Percentiles rank a stretch among this genome's conserved stretches.
phyloP scores from a whole-genome alignment of 2,888 invertebrate genomes.

The Drosophila merina region DNA sequence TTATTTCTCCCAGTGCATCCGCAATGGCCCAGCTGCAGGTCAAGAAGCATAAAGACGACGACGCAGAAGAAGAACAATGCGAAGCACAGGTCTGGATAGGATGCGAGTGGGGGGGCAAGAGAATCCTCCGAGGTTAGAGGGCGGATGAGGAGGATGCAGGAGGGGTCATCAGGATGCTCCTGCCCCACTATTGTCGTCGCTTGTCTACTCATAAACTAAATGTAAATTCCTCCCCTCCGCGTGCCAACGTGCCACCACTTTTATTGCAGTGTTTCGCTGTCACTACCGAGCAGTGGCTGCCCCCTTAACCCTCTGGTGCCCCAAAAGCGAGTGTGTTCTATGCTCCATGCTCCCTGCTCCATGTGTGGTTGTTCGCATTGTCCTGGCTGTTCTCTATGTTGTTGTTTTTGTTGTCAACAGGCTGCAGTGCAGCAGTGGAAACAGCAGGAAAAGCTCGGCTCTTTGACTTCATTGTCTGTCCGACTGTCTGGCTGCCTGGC shows the following conservation, averaged over 20 bases:
- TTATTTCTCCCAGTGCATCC: slow-evolving; percentile 9
- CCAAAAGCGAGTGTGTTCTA: not conserved
- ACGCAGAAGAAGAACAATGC: slow-evolving; percentile 38
- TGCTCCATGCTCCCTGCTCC: slow-evolving; percentile 38
- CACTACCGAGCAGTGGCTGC: slow-evolving; percentile 35
- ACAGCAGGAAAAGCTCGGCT: slow-evolving; percentile 30
- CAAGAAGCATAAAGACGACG: slow-evolving; percentile 12
- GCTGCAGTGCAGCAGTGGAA: slow-evolving; percentile 62
- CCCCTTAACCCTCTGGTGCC: slow-evolving; percentile 25
- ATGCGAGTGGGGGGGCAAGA: not conserved
- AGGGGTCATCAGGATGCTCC: slow-evolving; percentile 20
- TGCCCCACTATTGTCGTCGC: slow-evolving; percentile 66
- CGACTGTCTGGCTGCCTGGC: slow-evolving; percentile 44
- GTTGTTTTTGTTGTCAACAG: slow-evolving; percentile 62
- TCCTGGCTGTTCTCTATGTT: slow-evolving; percentile 34
- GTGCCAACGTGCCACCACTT: slow-evolving; percentile 49
- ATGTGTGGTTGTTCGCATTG: slow-evolving; percentile 63
- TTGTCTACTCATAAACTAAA: slow-evolving; percentile 79
- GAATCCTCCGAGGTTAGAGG: not conserved
- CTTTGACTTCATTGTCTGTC: slow-evolving; percentile 67
- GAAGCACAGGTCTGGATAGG: slow-evolving; percentile 27
- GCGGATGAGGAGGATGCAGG: not conserved
- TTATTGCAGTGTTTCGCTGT: slow-evolving; percentile 71
- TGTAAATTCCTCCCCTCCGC: slow-evolving; percentile 67
- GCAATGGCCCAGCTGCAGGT: slow-evolving; percentile 14